Evolutionary conservation across 2,888 invertebrate genomes (phyloP), one percentile per base, ranked within the genome.

Genomic region (Temnothorax ravouxi): DNA sequence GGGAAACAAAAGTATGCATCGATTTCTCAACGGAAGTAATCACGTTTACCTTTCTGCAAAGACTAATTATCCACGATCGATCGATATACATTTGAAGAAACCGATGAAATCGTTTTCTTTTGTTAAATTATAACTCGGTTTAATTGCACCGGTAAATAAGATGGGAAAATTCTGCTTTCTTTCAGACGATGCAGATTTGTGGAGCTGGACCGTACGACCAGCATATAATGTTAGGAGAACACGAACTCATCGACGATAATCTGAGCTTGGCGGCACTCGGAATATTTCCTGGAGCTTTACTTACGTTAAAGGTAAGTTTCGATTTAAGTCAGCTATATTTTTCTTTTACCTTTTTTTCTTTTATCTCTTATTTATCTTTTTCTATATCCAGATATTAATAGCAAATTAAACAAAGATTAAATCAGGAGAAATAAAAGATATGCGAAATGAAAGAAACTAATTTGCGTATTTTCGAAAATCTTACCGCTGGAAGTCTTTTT

Each of bases 171-270:
- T 62, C 15, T 44, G 18, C 1, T 52, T 69, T 0, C 2, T 69
- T 25, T 61, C 87, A 94, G 94, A 93, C 93, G 29, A 94, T 94
- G 93, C 93, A 92, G 56, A 92, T 94, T 47, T 94, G 94, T 47
- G 92, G 93, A 1, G 94, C 94, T 8, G 93, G 93, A 44, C 94
- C 94, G 0, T 93, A 91, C 84, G 94, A 94, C 83, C 94, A 94
- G 85, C 94, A 94, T 82, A 76, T 94, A 72, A 93, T 93, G 91
- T 88, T 94, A 9, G 94, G 92, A 5, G 93, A 94, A 21, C 92
- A 92, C 85, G 94, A 94, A 81, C 87, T 94, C 44, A 93, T 92
- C 50, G 94, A 93, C 84, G 92, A 94, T 83, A 91, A 92, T 71
- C 92, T 93, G 75, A 94, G 93, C 74, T 88, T 94, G 41, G 93